phyloP scores from a whole-genome alignment of 2,113 vertebrate species.

The Numenius arquata region DNA sequence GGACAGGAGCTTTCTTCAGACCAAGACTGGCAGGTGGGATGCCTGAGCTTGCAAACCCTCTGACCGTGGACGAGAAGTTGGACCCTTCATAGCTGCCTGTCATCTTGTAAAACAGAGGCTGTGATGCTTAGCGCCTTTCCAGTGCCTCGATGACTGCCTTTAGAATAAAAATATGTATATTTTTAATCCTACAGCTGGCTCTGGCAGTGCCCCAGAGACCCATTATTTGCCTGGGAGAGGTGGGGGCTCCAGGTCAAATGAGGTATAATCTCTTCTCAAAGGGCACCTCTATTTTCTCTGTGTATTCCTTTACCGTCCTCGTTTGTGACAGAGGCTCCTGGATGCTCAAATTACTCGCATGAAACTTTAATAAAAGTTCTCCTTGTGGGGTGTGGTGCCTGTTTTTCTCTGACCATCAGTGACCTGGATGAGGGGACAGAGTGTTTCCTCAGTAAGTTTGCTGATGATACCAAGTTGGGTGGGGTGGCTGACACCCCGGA shows the following conservation, averaged over 20 bases:
- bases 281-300: neutral
- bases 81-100: neutral
- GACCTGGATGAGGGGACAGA: no score
- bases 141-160: neutral
- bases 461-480: no score
- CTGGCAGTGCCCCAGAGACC: neutral
- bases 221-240: neutral
- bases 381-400: neutral
- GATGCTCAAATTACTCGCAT: neutral
- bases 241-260: neutral
- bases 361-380: neutral
- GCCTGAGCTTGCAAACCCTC: neutral
- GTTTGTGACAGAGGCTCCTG: neutral
- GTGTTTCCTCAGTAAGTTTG: no score
- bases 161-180: neutral
- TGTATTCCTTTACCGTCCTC: neutral
- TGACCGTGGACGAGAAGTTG: accelerated
- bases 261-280: conserved; percentile 9
- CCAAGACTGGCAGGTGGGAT: neutral
- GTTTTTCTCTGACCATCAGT: neutral
- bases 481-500: no score
- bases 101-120: neutral
- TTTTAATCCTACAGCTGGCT: neutral
- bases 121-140: neutral
- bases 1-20: neutral